phyloP scores from a whole-genome alignment of 2,888 invertebrate species.

The Cerastis rubricosa region DNA sequence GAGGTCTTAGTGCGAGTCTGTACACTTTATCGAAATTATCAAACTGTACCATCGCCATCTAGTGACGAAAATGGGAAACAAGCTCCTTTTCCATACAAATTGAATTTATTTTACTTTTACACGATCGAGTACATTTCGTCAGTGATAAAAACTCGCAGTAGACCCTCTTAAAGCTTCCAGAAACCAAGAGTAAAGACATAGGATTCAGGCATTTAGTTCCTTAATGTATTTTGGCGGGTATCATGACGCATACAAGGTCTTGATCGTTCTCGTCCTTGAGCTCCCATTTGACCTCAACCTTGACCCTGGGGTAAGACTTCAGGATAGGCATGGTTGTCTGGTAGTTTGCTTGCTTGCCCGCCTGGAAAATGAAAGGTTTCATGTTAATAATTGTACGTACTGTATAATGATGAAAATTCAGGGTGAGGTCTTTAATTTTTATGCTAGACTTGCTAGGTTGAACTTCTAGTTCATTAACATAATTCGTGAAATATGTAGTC shows the following conservation, averaged over 20 bases:
- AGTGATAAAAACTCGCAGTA: not conserved
- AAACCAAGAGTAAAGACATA: constrained; percentile 16
- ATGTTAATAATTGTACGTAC: constrained; percentile 11
- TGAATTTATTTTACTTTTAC: not conserved
- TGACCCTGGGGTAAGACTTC: constrained; percentile 93
- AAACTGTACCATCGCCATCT: not conserved
- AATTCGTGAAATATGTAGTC: not conserved
- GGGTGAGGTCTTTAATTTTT: not conserved
- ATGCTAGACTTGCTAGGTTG: too few species aligned
- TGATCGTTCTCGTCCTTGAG: constrained; percentile 91
- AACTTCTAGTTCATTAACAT: too few species aligned
- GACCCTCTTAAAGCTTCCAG: not conserved
- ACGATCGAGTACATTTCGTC: not conserved
- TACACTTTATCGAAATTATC: not conserved
- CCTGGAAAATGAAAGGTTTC: constrained; percentile 75
- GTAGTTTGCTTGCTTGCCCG: constrained; percentile 86
- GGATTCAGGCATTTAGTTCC: constrained; percentile 14
- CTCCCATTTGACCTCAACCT: constrained; percentile 94
- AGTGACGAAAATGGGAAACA: not conserved
- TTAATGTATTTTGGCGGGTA: constrained; percentile 92
- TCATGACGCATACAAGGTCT: constrained; percentile 92
- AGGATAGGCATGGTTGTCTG: constrained; percentile 90
- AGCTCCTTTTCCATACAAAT: not conserved
- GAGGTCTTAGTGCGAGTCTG: not conserved
- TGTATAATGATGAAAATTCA: not conserved